Evolutionary conservation across 2,888 invertebrate genomes (phyloP).

Genomic region (Desoria tigrina): DNA sequence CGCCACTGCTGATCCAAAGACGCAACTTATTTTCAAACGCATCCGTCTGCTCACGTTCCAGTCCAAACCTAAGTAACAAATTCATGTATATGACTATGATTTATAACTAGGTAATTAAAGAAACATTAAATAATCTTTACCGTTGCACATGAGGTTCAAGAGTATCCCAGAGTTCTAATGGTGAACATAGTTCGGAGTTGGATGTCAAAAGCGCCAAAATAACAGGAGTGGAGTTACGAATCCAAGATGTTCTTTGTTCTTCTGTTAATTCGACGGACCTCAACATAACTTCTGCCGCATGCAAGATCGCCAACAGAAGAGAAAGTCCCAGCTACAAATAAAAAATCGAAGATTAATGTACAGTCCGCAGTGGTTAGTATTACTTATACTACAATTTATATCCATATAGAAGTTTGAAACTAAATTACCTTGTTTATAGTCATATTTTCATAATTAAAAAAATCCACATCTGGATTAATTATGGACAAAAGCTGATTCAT

Average conservation of each 20-base stretch:
- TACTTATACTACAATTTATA: background rate
- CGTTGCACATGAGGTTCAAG: constrained; percentile 37
- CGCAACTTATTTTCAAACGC: background rate
- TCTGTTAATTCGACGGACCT: constrained; percentile 30
- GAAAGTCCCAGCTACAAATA: constrained; percentile 41
- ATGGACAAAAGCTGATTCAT: constrained; percentile 24
- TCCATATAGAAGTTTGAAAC: no score
- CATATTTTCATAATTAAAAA: constrained; percentile 16
- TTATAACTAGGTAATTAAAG: no score
- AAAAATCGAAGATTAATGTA: constrained; percentile 4
- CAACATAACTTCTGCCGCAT: constrained; percentile 41
- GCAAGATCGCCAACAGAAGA: constrained; percentile 36
- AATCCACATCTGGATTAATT: constrained; percentile 6
- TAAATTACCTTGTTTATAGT: constrained; percentile 26
- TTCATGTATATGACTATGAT: no score
- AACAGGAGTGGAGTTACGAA: constrained; percentile 27
- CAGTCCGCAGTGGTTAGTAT: background rate
- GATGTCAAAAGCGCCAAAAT: constrained; percentile 29
- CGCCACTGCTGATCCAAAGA: background rate
- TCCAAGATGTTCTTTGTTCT: constrained; percentile 34
- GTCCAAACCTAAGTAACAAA: constrained; percentile 5
- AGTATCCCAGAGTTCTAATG: constrained; percentile 40
- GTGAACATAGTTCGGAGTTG: constrained; percentile 30
- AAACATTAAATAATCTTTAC: no score
- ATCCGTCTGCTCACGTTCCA: background rate